Evolutionary conservation across 35 echinoderm and acorn worm species (phyloP).

Genomic region (Amphiura filiformis): DNA sequence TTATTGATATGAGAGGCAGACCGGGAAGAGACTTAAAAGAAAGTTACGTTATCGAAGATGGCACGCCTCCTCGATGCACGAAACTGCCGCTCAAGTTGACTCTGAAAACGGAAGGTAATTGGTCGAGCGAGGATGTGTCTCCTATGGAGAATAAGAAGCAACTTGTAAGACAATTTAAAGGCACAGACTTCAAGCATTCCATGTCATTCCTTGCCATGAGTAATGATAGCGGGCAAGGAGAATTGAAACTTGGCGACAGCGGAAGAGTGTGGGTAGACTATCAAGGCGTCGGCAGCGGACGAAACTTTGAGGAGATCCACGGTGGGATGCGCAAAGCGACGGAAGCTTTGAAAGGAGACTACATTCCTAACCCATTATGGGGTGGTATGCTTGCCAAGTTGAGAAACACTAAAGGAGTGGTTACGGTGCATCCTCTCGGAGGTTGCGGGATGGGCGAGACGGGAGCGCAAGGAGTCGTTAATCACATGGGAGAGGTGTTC

Average conservation of each 20-base stretch:
- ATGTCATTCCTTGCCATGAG: conserved; percentile 73
- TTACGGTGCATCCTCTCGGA: conserved; percentile 73
- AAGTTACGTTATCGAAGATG: conserved; percentile 69
- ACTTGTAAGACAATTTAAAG: conserved; percentile 40
- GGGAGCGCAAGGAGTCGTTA: conserved; percentile 59
- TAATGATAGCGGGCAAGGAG: conserved; percentile 46
- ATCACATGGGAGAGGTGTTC: conserved; percentile 56
- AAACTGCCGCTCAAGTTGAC: conserved; percentile 59
- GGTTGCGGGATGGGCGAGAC: conserved; percentile 75
- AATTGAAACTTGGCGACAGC: conserved; percentile 48
- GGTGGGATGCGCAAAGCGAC: conserved; percentile 32
- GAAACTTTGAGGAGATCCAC: conserved; percentile 54
- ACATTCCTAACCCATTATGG: conserved; percentile 79
- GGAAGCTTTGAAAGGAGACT: conserved; percentile 54
- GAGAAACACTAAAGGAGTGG: conserved; percentile 61
- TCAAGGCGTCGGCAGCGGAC: conserved; percentile 41
- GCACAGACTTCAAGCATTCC: conserved; percentile 59
- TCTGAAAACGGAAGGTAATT: conserved; percentile 11
- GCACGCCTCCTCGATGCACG: conserved; percentile 46
- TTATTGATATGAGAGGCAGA: conserved; percentile 52
- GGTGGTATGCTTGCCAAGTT: conserved; percentile 51
- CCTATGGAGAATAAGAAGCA: conserved; percentile 58
- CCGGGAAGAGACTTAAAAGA: conserved; percentile 41
- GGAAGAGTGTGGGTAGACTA: conserved; percentile 61
- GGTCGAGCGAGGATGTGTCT: conserved; percentile 41